Evolutionary conservation across 2,113 vertebrate genomes (phyloP).

Genomic region (Lipophrys pholis): DNA sequence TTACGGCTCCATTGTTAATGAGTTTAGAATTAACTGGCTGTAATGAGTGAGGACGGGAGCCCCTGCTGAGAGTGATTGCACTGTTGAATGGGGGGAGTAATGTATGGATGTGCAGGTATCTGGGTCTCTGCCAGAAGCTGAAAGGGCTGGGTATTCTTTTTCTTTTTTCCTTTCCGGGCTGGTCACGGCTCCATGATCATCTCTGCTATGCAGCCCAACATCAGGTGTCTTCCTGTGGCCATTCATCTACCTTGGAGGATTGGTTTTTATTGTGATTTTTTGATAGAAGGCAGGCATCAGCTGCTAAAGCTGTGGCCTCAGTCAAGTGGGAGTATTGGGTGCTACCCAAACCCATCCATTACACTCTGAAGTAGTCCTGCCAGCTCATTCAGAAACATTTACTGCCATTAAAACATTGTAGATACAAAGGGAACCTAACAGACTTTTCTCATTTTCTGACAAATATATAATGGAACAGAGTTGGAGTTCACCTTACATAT

Average conservation of each 20-base stretch:
- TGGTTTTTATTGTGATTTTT: constrained; percentile 40
- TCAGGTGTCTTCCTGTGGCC: constrained; percentile 44
- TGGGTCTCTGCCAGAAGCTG: constrained; percentile 11
- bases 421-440: not conserved
- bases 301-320: constrained; percentile 22
- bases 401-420: not conserved
- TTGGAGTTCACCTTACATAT: too few relatives aligned
- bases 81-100: constrained; percentile 57
- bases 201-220: constrained; percentile 16
- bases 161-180: not conserved
- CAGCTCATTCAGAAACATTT: constrained; percentile 13
- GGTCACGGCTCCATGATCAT: not conserved
- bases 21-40: constrained; percentile 73
- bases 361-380: not conserved
- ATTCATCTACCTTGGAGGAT: constrained; percentile 36
- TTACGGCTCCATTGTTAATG: constrained; percentile 72
- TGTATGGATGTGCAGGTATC: constrained; percentile 39
- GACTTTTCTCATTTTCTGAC: too few relatives aligned
- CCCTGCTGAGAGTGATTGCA: constrained; percentile 66
- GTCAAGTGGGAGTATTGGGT: constrained; percentile 4
- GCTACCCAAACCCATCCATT: not conserved
- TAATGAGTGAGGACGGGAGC: constrained; percentile 57
- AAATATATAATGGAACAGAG: too few relatives aligned
- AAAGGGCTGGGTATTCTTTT: not conserved
- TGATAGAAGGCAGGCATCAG: constrained; percentile 2